Evolutionary conservation across 2,888 invertebrate species (phyloP).

Genomic region (Yponomeuta plumbellus): DNA sequence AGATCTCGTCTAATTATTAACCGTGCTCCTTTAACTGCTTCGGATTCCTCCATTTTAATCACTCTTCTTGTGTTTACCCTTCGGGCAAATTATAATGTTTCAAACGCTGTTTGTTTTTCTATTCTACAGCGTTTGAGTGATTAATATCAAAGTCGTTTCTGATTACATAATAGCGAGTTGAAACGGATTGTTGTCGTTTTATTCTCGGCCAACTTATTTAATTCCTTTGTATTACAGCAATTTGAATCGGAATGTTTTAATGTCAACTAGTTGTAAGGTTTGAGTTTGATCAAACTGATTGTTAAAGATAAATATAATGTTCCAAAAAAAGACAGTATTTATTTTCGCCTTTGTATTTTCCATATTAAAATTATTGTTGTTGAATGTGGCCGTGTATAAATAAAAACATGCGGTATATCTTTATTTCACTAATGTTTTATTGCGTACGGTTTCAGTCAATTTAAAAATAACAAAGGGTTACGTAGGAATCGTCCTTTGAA

Average conservation of each 20-base stretch:
- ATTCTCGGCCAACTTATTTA: constrained; percentile 26
- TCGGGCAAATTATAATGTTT: constrained; percentile 45
- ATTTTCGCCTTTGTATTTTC: not conserved
- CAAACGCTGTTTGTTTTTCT: constrained; percentile 54
- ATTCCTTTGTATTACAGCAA: constrained; percentile 23
- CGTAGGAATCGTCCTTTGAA: constrained; percentile 48
- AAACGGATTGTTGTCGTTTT: constrained; percentile 34
- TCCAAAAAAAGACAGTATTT: not conserved
- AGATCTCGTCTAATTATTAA: constrained; percentile 33
- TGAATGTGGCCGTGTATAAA: not conserved
- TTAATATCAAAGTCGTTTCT: constrained; percentile 56
- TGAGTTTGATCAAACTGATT: constrained; percentile 1
- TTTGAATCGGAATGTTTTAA: constrained; percentile 17
- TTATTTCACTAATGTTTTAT: constrained; percentile 28
- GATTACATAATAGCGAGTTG: constrained; percentile 51
- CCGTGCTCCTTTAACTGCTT: constrained; percentile 33
- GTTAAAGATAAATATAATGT: not conserved
- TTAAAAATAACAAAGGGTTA: constrained; percentile 57
- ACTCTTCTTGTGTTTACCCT: constrained; percentile 41
- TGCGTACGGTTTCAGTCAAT: constrained; percentile 47
- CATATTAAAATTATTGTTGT: not conserved
- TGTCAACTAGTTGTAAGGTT: constrained; percentile 10
- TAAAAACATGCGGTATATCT: constrained; percentile 1
- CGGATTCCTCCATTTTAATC: constrained; percentile 42
- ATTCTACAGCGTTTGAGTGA: constrained; percentile 45